These are phyloP conservation scores for Haliaeetus leucogaster DNA, from an alignment of 2,113 vertebrate genomes.

Conservation along the genomic window DNA sequence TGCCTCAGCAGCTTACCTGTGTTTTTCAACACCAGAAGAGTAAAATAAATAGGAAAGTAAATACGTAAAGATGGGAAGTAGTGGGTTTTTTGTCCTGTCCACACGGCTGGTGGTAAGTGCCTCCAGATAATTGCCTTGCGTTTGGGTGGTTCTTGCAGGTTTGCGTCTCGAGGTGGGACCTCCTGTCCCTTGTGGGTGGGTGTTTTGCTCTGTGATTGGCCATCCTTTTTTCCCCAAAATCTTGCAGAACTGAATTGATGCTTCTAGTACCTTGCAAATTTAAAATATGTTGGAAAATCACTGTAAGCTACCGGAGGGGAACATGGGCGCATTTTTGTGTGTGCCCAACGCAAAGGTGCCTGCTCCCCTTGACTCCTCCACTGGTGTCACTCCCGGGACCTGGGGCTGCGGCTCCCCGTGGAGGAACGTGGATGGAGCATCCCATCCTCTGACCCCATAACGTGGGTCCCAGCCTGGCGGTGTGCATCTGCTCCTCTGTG, in stretches of 20 bases:
- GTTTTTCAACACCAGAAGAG: background rate
- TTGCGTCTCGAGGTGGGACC: background rate
- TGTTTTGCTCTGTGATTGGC: background rate
- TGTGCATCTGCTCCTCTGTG: background rate
- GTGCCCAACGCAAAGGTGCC: background rate
- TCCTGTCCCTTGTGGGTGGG: background rate
- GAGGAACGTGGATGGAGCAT: background rate
- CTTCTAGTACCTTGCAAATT: background rate
- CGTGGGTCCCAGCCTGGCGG: background rate
- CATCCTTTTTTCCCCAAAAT: background rate
- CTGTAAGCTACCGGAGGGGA: background rate
- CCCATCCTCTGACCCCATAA: background rate
- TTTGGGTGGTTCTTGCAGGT: background rate
- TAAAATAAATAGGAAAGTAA: background rate
- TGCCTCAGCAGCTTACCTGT: background rate
- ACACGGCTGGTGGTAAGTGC: background rate
- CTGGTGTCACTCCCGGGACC: background rate
- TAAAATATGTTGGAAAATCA: background rate
- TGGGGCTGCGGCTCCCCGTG: no score
- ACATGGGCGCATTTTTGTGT: fast-evolving
- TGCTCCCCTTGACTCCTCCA: background rate
- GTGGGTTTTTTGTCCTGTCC: background rate
- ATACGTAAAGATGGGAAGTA: background rate
- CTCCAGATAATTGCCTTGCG: background rate
- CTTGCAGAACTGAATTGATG: background rate